phyloP scores from a whole-genome alignment of 2,888 invertebrate species.

The Idaea dimidiata region DNA sequence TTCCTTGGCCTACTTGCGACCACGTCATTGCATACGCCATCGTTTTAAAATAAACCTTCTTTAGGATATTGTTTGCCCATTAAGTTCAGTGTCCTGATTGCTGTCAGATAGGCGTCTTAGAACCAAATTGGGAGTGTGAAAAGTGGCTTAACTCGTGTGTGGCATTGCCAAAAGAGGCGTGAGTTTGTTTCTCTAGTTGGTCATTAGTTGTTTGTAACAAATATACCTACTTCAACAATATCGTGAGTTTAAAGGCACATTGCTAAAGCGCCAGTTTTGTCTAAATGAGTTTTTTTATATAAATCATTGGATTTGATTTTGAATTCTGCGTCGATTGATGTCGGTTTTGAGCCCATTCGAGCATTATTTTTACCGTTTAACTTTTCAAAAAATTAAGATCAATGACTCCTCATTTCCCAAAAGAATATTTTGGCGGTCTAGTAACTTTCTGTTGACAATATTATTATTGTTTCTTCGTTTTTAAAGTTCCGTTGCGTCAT shows the following conservation, averaged over 20 bases:
- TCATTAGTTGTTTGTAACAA: background rate
- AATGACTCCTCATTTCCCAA: too few species aligned
- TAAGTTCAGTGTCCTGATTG: constrained; percentile 43
- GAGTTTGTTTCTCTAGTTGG: background rate
- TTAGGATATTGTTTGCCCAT: constrained; percentile 33
- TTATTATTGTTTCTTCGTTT: background rate
- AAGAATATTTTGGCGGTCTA: too few species aligned
- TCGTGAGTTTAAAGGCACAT: too few species aligned
- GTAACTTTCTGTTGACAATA: too few species aligned
- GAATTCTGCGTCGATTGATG: too few species aligned
- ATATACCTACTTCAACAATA: too few species aligned
- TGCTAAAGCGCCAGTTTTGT: too few species aligned
- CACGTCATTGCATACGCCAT: constrained; percentile 15
- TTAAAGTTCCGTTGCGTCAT: background rate
- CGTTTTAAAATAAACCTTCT: constrained; percentile 32
- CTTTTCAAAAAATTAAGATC: too few species aligned
- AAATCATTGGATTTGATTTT: too few species aligned
- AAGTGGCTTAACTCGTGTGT: constrained; percentile 46
- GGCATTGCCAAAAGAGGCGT: constrained; percentile 44
- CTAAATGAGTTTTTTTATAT: too few species aligned
- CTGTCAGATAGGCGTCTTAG: constrained; percentile 24
- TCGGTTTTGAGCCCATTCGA: too few species aligned
- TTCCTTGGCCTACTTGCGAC: constrained; percentile 57
- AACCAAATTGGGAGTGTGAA: constrained; percentile 41
- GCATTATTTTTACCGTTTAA: too few species aligned